Conservation (phyloP, 2,888 invertebrate species). For the Notodonta ziczac region DNA sequence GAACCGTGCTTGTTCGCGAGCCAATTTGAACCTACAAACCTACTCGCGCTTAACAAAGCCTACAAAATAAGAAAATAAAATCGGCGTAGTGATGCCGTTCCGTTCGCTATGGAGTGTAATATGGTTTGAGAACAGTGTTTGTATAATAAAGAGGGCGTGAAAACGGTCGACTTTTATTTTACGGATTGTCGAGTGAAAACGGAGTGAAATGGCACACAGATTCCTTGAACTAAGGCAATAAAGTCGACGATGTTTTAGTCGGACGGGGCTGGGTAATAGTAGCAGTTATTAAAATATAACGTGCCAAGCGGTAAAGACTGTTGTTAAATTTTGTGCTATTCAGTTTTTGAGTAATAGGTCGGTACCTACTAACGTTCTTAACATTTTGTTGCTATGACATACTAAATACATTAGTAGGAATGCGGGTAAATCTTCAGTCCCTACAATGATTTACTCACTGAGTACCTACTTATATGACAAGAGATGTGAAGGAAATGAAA, state of each 20-base stretch:
- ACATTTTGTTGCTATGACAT: no score
- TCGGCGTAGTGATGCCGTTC: slow-evolving; percentile 42
- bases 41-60: slow-evolving; percentile 58
- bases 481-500: slow-evolving; percentile 65
- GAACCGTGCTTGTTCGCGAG: slow-evolving; percentile 60
- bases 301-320: no score
- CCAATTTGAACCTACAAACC: slow-evolving; percentile 63
- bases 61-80: slow-evolving; percentile 71
- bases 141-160: slow-evolving; percentile 45
- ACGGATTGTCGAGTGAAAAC: slow-evolving; percentile 14
- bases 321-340: no score
- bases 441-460: slow-evolving; percentile 15
- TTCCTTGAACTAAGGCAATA: slow-evolving; percentile 2
- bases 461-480: slow-evolving; percentile 8
- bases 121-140: slow-evolving; percentile 47
- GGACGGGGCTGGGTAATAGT: not conserved
- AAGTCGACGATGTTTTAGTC: slow-evolving; percentile 13
- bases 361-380: no score
- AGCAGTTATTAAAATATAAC: no score
- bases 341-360: no score
- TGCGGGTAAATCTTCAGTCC: no score
- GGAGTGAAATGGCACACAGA: slow-evolving; percentile 4
- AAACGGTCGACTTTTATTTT: slow-evolving; percentile 36
- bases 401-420: not conserved
- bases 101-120: slow-evolving; percentile 43